phyloP scores from a whole-genome alignment of 2,797 vertebrate species.

The Aulostomus chinensis region DNA sequence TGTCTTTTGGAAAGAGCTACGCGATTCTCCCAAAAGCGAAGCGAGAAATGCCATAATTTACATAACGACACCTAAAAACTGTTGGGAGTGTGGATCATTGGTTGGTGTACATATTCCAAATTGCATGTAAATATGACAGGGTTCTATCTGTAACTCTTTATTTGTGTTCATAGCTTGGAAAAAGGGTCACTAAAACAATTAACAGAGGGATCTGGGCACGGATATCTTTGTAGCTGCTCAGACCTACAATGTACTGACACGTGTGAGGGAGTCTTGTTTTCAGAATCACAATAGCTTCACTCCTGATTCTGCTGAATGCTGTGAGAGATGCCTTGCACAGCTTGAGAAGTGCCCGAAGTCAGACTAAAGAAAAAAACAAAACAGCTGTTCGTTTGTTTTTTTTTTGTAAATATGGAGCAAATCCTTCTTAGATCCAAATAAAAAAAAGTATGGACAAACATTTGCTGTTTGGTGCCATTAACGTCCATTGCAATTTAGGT shows the following conservation, averaged over 20 bases:
- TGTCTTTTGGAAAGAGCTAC: too few relatives aligned
- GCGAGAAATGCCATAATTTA: too few relatives aligned
- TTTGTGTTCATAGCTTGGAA: conserved; percentile 16
- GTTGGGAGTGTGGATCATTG: conserved; percentile 11
- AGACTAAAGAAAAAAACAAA: too few relatives aligned
- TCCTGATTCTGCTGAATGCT: conserved; percentile 31
- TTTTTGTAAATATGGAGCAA: conserved; percentile 69
- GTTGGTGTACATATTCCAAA: conserved; percentile 42
- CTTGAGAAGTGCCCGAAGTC: conserved; percentile 51
- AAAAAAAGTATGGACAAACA: conserved; percentile 43
- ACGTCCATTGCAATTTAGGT: not conserved
- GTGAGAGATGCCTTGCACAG: conserved; percentile 42
- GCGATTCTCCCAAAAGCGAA: too few relatives aligned
- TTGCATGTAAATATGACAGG: conserved; percentile 60
- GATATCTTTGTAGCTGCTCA: conserved; percentile 12
- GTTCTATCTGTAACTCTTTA: conserved; percentile 38
- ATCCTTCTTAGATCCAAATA: conserved; percentile 74
- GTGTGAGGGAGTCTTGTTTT: conserved; percentile 46
- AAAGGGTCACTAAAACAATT: not conserved
- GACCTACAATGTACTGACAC: conserved; percentile 27
- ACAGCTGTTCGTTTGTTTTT: conserved; percentile 55
- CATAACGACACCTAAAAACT: conserved; percentile 25
- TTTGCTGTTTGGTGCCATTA: not conserved
- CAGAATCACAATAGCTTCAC: conserved; percentile 41
- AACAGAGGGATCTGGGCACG: conserved; percentile 11